Evolutionary conservation across 1,140 invertebrate species (phyloP), one percentile per base, ranked within the genome.

Genomic region (Drosophila nasuta): DNA sequence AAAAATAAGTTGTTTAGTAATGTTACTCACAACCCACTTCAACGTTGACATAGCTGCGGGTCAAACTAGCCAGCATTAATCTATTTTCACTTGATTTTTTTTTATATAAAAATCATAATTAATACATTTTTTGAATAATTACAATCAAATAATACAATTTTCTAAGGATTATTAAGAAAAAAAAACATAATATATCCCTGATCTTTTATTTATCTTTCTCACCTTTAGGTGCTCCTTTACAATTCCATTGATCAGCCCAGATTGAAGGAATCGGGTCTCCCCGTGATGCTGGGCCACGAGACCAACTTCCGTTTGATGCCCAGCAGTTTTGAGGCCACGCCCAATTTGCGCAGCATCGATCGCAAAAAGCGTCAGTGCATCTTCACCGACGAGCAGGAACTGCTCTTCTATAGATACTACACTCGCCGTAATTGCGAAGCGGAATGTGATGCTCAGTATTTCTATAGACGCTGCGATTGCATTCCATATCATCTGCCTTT

Each of bases 381-480:
- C 35, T 92, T 92, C 46, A 90, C 77, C 28, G 81, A 91, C 17
- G 91, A 92, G 38, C 58, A 79, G 45, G 49, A 81, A n/a, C 43
- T 92, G 11, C 38, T 78, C 33, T 92, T 85, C 43, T 92, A 82
- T 28, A 78, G 69, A 3, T 91, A 81, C n/a, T 92, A 92, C 13
- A 82, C 91, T 2, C 78, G 91, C 4, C 74, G 89, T 5, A 96
- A 96, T 82, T 96, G 96, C 77, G 93, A 95, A 64, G 93, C 95
- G 71, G 96, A 96, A 91, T 96, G 96, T 82, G 95, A 96, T 90
- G 95, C 96, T 1, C 94, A 94, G 73, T 94, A 94, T 43, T 96
- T 95, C 48, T 88, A 95, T 6, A 92, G 94, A 35, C 92, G 93
- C 28, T 96, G 96, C 85, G 77, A 94, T 45, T 96, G 96, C 76